Conservation (phyloP, 2,113 vertebrate genomes). For the Cyanoramphus novaezelandiae region DNA sequence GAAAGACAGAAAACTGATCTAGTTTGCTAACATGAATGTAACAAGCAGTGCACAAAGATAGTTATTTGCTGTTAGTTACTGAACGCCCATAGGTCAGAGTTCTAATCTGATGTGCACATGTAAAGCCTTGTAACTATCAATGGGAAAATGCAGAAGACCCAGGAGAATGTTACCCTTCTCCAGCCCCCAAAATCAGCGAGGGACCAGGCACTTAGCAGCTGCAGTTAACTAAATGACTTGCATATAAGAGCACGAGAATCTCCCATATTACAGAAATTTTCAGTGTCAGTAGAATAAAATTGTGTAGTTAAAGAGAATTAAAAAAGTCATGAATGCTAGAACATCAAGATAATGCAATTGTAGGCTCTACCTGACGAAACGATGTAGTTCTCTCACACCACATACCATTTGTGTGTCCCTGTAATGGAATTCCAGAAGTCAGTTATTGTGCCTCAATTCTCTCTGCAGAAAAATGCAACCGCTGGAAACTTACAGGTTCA, state of each 20-base stretch:
- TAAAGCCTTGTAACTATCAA: background rate
- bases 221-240: background rate
- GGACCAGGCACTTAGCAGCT: background rate
- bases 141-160: background rate
- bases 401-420: background rate
- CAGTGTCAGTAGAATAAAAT: background rate
- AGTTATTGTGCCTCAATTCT: background rate
- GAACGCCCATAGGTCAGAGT: background rate
- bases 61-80: background rate
- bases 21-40: background rate
- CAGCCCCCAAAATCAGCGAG: background rate
- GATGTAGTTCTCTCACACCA: fast-evolving
- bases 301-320: background rate
- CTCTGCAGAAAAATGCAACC: background rate
- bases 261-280: background rate
- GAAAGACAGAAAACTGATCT: background rate
- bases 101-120: fast-evolving
- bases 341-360: background rate
- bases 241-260: background rate
- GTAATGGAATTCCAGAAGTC: background rate
- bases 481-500: background rate
- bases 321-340: background rate
- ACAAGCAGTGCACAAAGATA: background rate
- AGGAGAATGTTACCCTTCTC: fast-evolving
- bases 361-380: background rate